These are phyloP conservation scores for Tipula helvola DNA, from an alignment of 2,888 invertebrate species.

Conservation along the genomic window DNA sequence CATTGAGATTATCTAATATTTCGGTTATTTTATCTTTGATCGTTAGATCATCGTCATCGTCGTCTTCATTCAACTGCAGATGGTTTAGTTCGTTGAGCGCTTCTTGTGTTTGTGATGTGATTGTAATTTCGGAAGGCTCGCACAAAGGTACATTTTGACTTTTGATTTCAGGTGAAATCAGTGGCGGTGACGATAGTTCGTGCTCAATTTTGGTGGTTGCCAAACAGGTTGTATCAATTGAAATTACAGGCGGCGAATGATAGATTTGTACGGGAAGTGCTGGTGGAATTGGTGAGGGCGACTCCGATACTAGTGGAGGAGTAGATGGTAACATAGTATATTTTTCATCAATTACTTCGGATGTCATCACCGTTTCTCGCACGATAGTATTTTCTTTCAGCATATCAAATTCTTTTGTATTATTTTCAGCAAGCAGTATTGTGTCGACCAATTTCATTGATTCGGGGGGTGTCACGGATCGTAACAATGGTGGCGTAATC, in stretches of 20 bases:
- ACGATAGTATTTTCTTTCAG: background rate
- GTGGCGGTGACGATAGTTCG: background rate
- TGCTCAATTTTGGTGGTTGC: background rate
- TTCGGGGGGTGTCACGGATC: background rate
- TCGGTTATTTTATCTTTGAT: constrained; percentile 14
- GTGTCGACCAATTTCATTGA: constrained; percentile 21
- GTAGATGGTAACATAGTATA: background rate
- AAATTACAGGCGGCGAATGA: background rate
- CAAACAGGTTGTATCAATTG: background rate
- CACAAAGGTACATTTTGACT: background rate
- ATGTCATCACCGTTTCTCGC: background rate
- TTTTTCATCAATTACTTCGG: background rate
- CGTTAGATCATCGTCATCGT: background rate
- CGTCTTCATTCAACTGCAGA: constrained; percentile 14
- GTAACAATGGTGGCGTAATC: background rate
- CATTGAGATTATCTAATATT: constrained; percentile 8
- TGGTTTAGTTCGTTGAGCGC: constrained; percentile 10
- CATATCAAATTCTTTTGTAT: background rate
- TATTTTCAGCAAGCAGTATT: background rate
- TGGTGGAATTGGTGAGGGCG: background rate
- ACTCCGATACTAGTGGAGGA: background rate
- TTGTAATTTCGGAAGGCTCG: background rate
- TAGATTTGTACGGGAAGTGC: background rate
- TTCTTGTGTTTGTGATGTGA: background rate
- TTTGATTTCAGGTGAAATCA: background rate